phyloP scores from a whole-genome alignment of 2,797 vertebrate genomes.

The Sparidentex hasta region DNA sequence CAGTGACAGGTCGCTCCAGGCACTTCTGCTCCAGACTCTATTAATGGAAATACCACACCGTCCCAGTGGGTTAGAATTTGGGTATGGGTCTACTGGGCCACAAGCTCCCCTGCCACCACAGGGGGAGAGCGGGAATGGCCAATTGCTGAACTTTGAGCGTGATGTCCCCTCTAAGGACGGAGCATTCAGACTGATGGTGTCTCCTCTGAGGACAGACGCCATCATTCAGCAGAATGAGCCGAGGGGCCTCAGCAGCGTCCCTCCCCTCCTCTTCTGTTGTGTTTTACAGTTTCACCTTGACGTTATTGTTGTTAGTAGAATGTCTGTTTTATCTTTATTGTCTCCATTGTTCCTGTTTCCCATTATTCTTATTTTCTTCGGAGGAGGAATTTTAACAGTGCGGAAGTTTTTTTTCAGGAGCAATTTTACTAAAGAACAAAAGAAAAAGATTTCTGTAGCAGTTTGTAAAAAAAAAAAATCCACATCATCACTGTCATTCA shows the following conservation, averaged over 20 bases:
- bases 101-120: constrained; percentile 5
- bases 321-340: background rate
- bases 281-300: background rate
- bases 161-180: constrained; percentile 55
- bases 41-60: constrained; percentile 73
- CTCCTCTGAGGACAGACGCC: constrained; percentile 44
- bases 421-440: background rate
- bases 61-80: constrained; percentile 58
- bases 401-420: background rate
- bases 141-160: constrained; percentile 54
- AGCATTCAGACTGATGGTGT: constrained; percentile 52
- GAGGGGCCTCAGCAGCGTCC: constrained; percentile 20
- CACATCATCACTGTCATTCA: background rate
- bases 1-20: constrained; percentile 57
- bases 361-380: background rate
- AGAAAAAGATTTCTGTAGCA: background rate
- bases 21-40: constrained; percentile 64
- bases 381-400: background rate
- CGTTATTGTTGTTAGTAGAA: background rate
- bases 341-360: background rate
- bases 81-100: constrained; percentile 45
- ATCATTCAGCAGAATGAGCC: constrained; percentile 67
- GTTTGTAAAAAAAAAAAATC: background rate
- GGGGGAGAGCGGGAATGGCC: constrained; percentile 23
- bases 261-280: background rate